These are phyloP conservation scores for Peromyscus polionotus DNA, from an alignment of 2,113 vertebrate species.

Conservation along the genomic window DNA sequence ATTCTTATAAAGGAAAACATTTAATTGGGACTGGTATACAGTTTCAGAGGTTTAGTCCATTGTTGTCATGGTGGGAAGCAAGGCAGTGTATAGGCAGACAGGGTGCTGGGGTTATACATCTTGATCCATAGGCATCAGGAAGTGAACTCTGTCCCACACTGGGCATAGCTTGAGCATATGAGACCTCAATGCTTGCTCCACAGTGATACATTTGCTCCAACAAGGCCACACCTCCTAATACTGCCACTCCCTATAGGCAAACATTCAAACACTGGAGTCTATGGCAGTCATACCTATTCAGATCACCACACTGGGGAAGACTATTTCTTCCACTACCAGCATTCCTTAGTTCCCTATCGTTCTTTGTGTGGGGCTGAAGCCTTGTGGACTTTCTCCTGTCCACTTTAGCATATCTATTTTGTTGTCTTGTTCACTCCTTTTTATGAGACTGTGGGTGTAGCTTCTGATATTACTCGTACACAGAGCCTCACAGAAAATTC, in stretches of 20 bases:
- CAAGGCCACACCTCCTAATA: neutral
- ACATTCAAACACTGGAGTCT: neutral
- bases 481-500: neutral
- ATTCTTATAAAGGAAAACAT: neutral
- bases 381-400: neutral
- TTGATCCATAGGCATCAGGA: neutral
- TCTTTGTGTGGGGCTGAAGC: neutral
- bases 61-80: neutral
- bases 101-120: neutral
- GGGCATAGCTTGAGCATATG: neutral
- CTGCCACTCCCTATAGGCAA: neutral
- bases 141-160: neutral
- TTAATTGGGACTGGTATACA: neutral
- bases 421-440: neutral
- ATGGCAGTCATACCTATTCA: neutral
- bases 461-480: neutral
- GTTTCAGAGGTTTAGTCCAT: neutral
- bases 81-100: neutral
- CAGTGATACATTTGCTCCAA: neutral
- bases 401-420: neutral
- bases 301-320: neutral
- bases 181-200: neutral
- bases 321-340: neutral
- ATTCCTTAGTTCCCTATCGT: neutral
- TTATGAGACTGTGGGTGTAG: neutral